Conservation (phyloP, 2,888 invertebrate genomes). For the Salpingus planirostris region DNA sequence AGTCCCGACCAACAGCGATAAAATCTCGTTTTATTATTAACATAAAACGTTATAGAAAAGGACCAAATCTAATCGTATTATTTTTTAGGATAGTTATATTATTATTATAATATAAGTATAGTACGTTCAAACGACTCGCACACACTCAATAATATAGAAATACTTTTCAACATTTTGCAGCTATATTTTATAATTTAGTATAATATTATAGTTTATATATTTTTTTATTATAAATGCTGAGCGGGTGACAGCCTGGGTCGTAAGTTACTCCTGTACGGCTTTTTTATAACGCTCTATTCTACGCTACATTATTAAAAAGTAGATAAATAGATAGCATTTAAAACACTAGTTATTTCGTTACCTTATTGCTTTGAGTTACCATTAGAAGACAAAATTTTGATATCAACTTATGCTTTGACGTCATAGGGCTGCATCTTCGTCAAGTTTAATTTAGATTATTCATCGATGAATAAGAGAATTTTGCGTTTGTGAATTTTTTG, state of each 20-base stretch:
- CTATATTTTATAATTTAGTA: conserved; percentile 32
- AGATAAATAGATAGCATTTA: conserved; percentile 36
- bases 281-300: conserved; percentile 23
- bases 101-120: no score
- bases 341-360: conserved; percentile 39
- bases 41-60: conserved; percentile 31
- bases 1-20: conserved; percentile 35
- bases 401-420: conserved; percentile 21
- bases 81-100: conserved; percentile 3
- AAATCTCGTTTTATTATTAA: conserved; percentile 29
- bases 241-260: conserved; percentile 42
- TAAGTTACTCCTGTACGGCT: conserved; percentile 36
- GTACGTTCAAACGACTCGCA: conserved; percentile 26
- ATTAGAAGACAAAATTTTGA: conserved; percentile 42
- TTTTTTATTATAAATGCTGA: conserved; percentile 39
- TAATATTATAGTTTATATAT: conserved; percentile 22
- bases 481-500: no score
- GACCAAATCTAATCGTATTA: conserved; percentile 34
- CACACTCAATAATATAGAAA: conserved; percentile 39
- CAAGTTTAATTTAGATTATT: no score
- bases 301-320: conserved; percentile 31
- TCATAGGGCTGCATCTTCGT: conserved; percentile 26
- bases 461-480: no score
- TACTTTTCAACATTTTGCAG: conserved; percentile 40
- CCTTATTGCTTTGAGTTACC: conserved; percentile 44